phyloP scores from a whole-genome alignment of 2,888 invertebrate genomes.

The Cephus runcator region DNA sequence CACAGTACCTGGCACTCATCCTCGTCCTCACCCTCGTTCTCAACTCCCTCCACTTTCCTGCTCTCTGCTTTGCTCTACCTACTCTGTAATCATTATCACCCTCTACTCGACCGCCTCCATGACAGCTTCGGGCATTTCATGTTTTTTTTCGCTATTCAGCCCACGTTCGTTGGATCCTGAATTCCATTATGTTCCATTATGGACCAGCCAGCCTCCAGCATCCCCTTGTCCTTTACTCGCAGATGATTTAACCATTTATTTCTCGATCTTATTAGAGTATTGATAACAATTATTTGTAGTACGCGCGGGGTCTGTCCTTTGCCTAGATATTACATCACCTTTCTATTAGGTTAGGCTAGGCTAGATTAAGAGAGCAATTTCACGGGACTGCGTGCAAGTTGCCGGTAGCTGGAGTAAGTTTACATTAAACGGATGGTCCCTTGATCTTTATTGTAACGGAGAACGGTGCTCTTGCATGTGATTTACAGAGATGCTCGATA shows the following conservation, averaged over 20 bases:
- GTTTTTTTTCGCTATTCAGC: conserved; percentile 39
- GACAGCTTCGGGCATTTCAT: conserved; percentile 64
- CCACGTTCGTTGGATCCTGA: conserved; percentile 36
- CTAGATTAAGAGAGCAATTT: background rate
- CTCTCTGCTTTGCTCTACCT: conserved; percentile 30
- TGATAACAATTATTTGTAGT: background rate
- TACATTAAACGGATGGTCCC: background rate
- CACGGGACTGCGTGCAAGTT: background rate
- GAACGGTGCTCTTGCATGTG: background rate
- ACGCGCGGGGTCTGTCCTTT: background rate
- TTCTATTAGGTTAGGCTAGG: background rate
- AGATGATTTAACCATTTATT: background rate
- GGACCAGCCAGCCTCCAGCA: conserved; percentile 18
- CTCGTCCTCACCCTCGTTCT: conserved; percentile 22
- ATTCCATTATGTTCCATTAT: conserved; percentile 54
- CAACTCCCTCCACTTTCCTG: conserved; percentile 21
- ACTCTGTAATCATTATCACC: conserved; percentile 55
- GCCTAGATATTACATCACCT: background rate
- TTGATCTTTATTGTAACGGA: background rate
- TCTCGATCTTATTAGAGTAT: background rate
- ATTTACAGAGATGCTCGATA: conserved; percentile 82
- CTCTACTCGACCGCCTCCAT: conserved; percentile 51
- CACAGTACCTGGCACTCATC: conserved; percentile 22
- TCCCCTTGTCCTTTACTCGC: background rate
- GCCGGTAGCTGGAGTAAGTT: background rate